Evolutionary conservation across 1,140 invertebrate species (phyloP).

Genomic region (Heterodera carotae): DNA sequence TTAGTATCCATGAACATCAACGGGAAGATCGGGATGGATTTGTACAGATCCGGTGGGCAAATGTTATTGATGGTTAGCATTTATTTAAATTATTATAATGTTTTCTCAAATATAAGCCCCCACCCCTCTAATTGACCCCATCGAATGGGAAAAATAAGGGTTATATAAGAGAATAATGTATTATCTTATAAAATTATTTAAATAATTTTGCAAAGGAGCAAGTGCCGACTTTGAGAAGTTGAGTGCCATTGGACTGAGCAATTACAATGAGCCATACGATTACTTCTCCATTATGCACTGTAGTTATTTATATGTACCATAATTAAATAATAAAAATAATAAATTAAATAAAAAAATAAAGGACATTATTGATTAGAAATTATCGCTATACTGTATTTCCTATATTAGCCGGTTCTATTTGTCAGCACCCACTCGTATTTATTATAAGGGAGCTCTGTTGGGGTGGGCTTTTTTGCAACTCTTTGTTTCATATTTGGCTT

Average conservation of each 20-base stretch:
- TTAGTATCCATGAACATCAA: constrained; percentile 63
- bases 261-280: constrained; percentile 63
- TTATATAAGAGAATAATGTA: no score
- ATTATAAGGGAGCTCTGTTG: no score
- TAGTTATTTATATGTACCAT: background rate
- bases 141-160: no score
- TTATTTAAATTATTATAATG: background rate
- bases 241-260: constrained; percentile 55
- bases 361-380: no score
- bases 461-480: no score
- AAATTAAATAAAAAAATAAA: background rate
- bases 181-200: no score
- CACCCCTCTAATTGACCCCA: no score
- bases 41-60: constrained; percentile 58
- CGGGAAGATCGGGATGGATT: constrained; percentile 62
- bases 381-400: no score
- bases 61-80: constrained; percentile 56
- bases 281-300: constrained; percentile 63
- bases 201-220: constrained; percentile 54
- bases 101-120: no score
- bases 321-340: background rate
- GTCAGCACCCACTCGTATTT: no score
- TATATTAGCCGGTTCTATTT: no score
- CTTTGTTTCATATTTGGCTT: no score
- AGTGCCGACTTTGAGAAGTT: constrained; percentile 65